phyloP scores from a whole-genome alignment of 2,888 invertebrate genomes.

The Blomia tropicalis region DNA sequence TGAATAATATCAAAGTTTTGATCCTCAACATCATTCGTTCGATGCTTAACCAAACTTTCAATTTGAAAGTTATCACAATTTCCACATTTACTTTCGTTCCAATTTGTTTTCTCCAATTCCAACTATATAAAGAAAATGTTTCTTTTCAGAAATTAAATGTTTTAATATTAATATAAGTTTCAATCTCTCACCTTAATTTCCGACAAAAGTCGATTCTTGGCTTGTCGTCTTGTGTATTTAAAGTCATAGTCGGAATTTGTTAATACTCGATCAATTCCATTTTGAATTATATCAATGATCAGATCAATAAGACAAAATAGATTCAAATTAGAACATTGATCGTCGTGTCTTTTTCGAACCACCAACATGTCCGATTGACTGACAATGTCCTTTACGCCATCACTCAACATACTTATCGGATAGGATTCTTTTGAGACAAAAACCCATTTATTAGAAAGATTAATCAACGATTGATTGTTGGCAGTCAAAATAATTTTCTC shows the following conservation, averaged over 20 bases:
- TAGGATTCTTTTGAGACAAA: slow-evolving; percentile 15
- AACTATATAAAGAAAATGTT: background rate
- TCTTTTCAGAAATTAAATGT: background rate
- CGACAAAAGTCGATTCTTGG: slow-evolving; percentile 22
- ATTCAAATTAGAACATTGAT: slow-evolving; percentile 15
- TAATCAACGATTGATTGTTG: slow-evolving; percentile 11
- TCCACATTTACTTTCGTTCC: background rate
- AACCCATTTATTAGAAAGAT: slow-evolving; percentile 19
- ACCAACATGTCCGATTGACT: slow-evolving; percentile 14
- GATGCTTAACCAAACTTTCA: slow-evolving; percentile 13
- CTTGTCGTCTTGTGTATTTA: slow-evolving; percentile 4
- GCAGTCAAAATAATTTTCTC: slow-evolving; percentile 25
- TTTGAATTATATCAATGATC: slow-evolving; percentile 4
- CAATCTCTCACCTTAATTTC: slow-evolving; percentile 19
- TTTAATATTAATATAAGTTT: background rate
- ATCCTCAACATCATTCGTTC: slow-evolving; percentile 22
- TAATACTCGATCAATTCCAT: slow-evolving; percentile 17
- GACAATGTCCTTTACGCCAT: slow-evolving; percentile 12
- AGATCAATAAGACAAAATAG: slow-evolving; percentile 24
- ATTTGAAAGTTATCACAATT: slow-evolving; percentile 23
- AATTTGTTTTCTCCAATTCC: background rate
- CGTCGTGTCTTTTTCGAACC: slow-evolving; percentile 13
- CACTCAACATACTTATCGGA: slow-evolving; percentile 2
- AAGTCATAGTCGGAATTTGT: slow-evolving; percentile 17
- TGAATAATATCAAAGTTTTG: slow-evolving; percentile 15